Evolutionary conservation across 2,113 vertebrate genomes (phyloP), one percentile per base, ranked within the genome.

Genomic region (Tyto alba): DNA sequence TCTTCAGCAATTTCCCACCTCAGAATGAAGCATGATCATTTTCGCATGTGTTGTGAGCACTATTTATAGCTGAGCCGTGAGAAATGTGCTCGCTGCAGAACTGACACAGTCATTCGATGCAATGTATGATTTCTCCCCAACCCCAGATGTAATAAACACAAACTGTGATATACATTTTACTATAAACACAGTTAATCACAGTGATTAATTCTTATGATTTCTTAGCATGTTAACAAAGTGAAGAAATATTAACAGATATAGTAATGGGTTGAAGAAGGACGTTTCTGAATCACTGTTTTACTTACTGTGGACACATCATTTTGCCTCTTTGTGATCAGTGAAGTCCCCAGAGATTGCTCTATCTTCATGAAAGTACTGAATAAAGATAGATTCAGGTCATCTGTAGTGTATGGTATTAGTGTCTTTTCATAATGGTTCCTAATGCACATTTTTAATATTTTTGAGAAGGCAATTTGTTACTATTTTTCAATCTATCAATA

Each of bases 41-140:
- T 95, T 96, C 86, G 76, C 84, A 91, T 93, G 21, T 95, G 84
- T 91, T 66, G 45, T 36, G 74, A 83, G 55, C n/a, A 10, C 91
- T 95, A 91, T 96, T 96, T 95, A 85, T 95, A 97, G 78, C 81
- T 74, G 23, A 83, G 45, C 60, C 78, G 59, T 6, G 5, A 93
- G 78, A 94, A 85, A 63, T 47, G 63, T 1, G 1, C 72, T 89
- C 87, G 77, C 83, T 85, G 75, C 84, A 85, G 63, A 83, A 57
- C 53, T 66, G 74, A 66, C 30, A 32, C 10, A 50, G 36, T 80
- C 38, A 50, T 63, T 95, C 6, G 32, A 60, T 85, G 53, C 34
- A 76, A 57, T 52, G 17, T 47, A 50, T 32, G 66, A 80, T 89
- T 90, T 80, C 38, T 91, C 48, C 40, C 32, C 29, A 86, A n/a